A percentile compares a stretch with the other conserved stretches of the same genome.
phyloP scores from a whole-genome alignment of 2,888 invertebrate species.

The Amblyjoppa proteus region DNA sequence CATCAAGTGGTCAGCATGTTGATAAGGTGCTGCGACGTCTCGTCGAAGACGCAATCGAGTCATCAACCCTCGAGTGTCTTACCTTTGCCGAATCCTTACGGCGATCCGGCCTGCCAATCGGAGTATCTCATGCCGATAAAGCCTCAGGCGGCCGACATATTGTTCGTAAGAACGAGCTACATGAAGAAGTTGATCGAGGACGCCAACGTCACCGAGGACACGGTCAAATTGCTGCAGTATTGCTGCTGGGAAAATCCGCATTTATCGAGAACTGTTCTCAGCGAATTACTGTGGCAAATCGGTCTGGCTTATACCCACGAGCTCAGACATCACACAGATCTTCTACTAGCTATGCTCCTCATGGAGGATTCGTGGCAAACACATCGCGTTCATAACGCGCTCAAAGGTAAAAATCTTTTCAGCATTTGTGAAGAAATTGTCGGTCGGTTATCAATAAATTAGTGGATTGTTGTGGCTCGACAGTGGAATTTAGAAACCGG shows the following conservation, averaged over 20 bases:
- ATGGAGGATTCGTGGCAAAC: constrained; percentile 99
- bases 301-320: constrained; percentile 97
- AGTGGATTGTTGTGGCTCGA: too few species aligned
- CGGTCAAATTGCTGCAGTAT: constrained; percentile 95
- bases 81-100: constrained; percentile 91
- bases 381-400: constrained; percentile 96
- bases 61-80: constrained; percentile 85
- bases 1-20: constrained; percentile 96
- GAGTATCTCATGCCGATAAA: constrained; percentile 90
- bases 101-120: constrained; percentile 87
- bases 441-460: neutral
- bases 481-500: too few species aligned
- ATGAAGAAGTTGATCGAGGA: constrained; percentile 98
- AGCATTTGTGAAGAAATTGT: neutral
- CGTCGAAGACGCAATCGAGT: constrained; percentile 86
- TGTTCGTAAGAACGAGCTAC: constrained; percentile 94
- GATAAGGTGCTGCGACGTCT: constrained; percentile 96
- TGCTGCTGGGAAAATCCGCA: constrained; percentile 99
- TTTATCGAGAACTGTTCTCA: constrained; percentile 95
- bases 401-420: constrained; percentile 89
- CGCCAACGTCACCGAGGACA: constrained; percentile 96
- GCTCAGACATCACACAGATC: constrained; percentile 95
- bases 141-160: constrained; percentile 91
- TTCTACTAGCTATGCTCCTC: constrained; percentile 93
- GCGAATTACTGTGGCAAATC: constrained; percentile 96